Evolutionary conservation across 2,888 invertebrate species (phyloP), one percentile per base, ranked within the genome.

Genomic region (Polymixis flavicincta): DNA sequence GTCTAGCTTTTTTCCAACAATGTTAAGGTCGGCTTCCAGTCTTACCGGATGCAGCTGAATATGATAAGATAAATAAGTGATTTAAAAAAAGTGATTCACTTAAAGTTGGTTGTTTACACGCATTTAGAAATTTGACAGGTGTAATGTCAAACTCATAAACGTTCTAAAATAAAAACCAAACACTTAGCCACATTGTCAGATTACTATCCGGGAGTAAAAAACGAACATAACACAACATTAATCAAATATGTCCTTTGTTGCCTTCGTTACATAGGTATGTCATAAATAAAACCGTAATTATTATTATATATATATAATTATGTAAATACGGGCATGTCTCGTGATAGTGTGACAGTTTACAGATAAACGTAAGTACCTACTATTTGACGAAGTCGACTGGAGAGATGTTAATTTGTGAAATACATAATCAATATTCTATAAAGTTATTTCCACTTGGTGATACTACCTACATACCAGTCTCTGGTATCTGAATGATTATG

Each of bases 371-470:
- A 54, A 45, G 9, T n/a, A n/a, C n/a, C 25, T 55, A 11, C 17
- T 48, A 22, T 42, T 71, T 52, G 11, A 66, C 25, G 50, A 59
- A 22, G 59, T 59, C n/a, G 25, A 48, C 37, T 22, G 48, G 37
- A 14, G 22, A 71, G 1, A 50, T 17, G 37, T 25, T 71, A 32
- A 42, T 50, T 28, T 71, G 50, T 42, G n/a, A 52, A 60, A 50
- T 59, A 28, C 17, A 14, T 48, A 28, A 71, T 59, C 17, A 73
- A 60, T 71, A 71, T 71, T 60, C 1, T 28, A 73, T 42, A 19
- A 59, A 60, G 19, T 50, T 50, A 71, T 73, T 71, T 45, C 28
- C 72, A 45, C 50, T 50, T n/a, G 14, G 25, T 59, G 14, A 28
- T 59, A 19, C n/a, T 50, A 54, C 6, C 22, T 59, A n/a, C 48